phyloP scores from a whole-genome alignment of 2,888 invertebrate genomes.

The Drosophila dives region DNA sequence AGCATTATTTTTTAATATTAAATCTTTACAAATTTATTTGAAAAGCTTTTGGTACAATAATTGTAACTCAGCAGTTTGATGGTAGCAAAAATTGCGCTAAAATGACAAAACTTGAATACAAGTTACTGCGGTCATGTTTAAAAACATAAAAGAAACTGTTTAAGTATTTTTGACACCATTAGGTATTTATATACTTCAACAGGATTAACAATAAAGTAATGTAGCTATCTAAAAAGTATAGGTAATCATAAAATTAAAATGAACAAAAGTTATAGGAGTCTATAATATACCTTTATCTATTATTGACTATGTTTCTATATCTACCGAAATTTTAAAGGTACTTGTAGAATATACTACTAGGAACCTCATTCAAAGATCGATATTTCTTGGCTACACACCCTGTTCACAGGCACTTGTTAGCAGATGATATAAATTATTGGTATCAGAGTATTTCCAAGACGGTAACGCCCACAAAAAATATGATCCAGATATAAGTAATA shows the following conservation, averaged over 20 bases:
- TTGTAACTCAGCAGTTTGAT: background rate
- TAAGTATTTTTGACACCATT: background rate
- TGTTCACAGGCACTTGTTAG: background rate
- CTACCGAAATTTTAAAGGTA: background rate
- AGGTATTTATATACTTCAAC: background rate
- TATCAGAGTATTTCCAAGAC: background rate
- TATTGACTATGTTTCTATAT: background rate
- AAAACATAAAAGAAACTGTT: background rate
- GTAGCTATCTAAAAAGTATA: background rate
- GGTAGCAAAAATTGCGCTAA: background rate
- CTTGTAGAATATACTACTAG: background rate
- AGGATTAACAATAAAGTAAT: background rate
- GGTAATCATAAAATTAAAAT: background rate
- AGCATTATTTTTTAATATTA: background rate
- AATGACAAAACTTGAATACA: background rate
- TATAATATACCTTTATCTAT: background rate
- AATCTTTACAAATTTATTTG: background rate
- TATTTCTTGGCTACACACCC: background rate
- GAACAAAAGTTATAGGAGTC: background rate
- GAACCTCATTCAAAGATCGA: background rate
- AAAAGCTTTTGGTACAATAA: background rate
- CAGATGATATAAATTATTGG: background rate
- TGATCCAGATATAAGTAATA: background rate
- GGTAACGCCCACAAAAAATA: background rate
- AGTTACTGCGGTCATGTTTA: background rate